A percentile compares a stretch with the other conserved stretches of the same genome.
phyloP scores from a whole-genome alignment of 2,797 vertebrate genomes.

The Acrocephalus scirpaceus region DNA sequence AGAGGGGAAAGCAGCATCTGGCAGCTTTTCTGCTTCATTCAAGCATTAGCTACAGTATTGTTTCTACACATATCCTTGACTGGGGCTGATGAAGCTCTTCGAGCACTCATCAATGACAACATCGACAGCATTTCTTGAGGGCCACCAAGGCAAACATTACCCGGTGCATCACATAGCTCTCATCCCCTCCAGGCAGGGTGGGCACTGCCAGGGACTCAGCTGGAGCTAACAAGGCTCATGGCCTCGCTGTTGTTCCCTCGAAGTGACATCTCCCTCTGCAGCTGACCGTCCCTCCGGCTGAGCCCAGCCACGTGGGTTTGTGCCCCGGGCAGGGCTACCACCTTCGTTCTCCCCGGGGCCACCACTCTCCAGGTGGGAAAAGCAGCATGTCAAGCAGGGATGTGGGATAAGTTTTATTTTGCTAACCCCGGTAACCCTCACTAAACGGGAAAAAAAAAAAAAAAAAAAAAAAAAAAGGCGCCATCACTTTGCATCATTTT shows the following conservation, averaged over 20 bases:
- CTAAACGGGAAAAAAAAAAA: neutral
- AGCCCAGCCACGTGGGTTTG: slow-evolving; percentile 43
- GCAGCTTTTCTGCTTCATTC: neutral
- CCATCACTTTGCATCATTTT: neutral
- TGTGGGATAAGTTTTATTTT: neutral
- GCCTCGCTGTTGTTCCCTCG: slow-evolving; percentile 33
- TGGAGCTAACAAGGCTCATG: neutral
- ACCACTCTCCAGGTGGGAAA: neutral
- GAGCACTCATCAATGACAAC: slow-evolving; percentile 14
- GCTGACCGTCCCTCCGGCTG: slow-evolving; percentile 38
- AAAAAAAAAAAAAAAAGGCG: neutral
- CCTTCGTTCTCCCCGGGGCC: neutral
- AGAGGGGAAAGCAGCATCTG: neutral
- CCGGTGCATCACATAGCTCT: neutral
- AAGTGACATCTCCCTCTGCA: slow-evolving; percentile 62
- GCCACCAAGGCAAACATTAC: neutral
- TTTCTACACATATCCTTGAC: neutral
- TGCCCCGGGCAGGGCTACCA: neutral
- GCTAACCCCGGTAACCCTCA: neutral
- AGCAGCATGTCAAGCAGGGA: neutral
- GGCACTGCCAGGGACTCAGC: slow-evolving; percentile 36
- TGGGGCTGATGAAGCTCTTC: neutral
- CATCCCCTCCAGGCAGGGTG: slow-evolving; percentile 41
- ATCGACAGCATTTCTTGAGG: neutral
- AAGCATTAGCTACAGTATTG: neutral